phyloP scores from a whole-genome alignment of 2,888 invertebrate species.

The Omphaloscelis lunosa region DNA sequence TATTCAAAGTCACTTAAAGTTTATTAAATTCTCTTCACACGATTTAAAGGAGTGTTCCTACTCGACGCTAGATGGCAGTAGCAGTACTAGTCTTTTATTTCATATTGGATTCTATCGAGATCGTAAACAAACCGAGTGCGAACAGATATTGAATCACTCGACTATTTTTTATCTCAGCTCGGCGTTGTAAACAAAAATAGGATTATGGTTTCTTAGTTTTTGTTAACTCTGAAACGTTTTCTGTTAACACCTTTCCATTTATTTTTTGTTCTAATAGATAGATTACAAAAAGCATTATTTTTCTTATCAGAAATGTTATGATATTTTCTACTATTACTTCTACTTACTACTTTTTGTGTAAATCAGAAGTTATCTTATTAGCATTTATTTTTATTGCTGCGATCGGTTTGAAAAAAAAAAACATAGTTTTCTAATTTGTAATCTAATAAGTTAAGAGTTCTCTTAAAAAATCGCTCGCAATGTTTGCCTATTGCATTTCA shows the following conservation, averaged over 20 bases:
- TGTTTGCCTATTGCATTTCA: neutral
- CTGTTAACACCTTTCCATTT: neutral
- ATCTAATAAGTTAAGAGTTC: neutral
- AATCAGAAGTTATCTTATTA: neutral
- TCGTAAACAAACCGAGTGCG: conserved; percentile 41
- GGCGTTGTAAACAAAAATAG: conserved; percentile 35
- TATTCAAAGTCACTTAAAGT: neutral
- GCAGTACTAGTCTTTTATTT: conserved; percentile 33
- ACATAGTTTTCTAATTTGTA: neutral
- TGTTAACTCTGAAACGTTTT: neutral
- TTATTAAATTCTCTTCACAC: conserved; percentile 1
- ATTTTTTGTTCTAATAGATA: neutral
- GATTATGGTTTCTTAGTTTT: conserved; percentile 20
- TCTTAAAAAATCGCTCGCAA: neutral
- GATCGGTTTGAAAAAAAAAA: neutral
- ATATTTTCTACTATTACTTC: neutral
- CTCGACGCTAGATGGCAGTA: conserved; percentile 77
- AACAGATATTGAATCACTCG: conserved; percentile 48
- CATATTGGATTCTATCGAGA: conserved; percentile 28
- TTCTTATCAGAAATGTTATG: neutral
- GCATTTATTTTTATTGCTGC: too few species aligned
- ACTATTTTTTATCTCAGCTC: conserved; percentile 44
- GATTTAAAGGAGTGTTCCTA: conserved; percentile 67
- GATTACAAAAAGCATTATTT: too few species aligned
- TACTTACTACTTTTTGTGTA: neutral